Base-by-base conservation (phyloP, 2,113 vertebrate genomes). In the Stigmatopora nigra region DNA sequence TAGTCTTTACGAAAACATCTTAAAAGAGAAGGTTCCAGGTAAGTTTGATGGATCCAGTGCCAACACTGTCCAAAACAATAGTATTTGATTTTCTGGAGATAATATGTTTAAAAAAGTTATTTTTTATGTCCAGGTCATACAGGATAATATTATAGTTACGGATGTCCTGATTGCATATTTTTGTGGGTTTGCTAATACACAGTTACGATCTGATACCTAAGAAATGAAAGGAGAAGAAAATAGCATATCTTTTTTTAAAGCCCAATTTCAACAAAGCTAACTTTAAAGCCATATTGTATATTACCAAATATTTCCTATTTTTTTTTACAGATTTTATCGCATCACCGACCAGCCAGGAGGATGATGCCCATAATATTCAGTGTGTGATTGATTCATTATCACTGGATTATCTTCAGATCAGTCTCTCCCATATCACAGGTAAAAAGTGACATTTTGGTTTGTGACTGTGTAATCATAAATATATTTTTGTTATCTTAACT, bases 401-500 rank as follows among this genome's bases (percentile, higher is more conserved):
- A 41, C 61, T 99, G 89, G 97, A 99, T 89, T 99, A 96, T 76
- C 91, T 99, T 71, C 96, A 99, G 79, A 93, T 99, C 88, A 99
- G 96, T 81, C 90, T 99, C 77, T 98, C 95, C 0, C 97, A 99
- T 76, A 98, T 99, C 78, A 95, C 94, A 77, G 96, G 96, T 98
- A 78, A 10, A 31, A 68, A 31, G 25, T 85, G 14, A 61, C 41
- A 44, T 3, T 11, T 67, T 41, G 38, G 38, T 41, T 17, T n/a
- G 19, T n/a, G 20, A 9, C 20, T 48, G 13, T 25, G n/a, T 17
- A n/a, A 20, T 8, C 45, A 51, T 73, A 1, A 36, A 14, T 63
- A 51, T 49, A 41, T 20, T 22, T 17, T 44, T 36, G 7, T 17
- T 9, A 60, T 35, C 38, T 12, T 44, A 17, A 60, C 36, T 19